Evolutionary conservation across 2,888 invertebrate species (phyloP), one percentile per base, ranked within the genome.

Genomic region (Exephanes ischioxanthus): DNA sequence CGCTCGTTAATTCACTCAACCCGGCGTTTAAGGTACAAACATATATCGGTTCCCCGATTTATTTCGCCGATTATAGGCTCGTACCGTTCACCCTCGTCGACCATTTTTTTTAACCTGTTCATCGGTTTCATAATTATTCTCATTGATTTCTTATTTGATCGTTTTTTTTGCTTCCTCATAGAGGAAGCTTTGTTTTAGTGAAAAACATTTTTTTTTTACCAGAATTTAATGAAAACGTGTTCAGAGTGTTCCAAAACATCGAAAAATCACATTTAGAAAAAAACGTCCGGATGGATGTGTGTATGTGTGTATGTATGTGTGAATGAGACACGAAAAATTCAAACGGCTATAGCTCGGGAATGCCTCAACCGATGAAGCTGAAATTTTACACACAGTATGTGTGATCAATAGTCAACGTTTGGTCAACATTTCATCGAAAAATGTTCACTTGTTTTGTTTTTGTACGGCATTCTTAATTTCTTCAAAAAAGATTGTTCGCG

Each of bases 1-100:
- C 33, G 53, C 79, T 79, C 79, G 79, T 79, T 79, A 79, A 83
- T 83, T 83, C 63, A 83, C 72, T 77, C 82, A 66, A 72, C 41
- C 61, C 53, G 67, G 68, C 70, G 37, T 48, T 71, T 63, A 77
- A 66, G 67, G 51, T 30, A 41, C 63, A 66, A 51, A 5, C 16
- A 66, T 76, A 76, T 51, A 66, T 58, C n/a, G 45, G 22, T 61
- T 66, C 33, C 33, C 66, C 51, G 75, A 63, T 51, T 76, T 66
- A n/a, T 53, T 76, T 26, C n/a, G 2, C 19, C n/a, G 33, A 33
- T 22, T 51, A 33, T 48, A 58, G 14, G 3, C 58, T 33, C 48
- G n/a, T 61, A 16, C 51, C 51, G 33, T 33, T 51, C 14, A 33
- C 14, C n/a, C 11, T 61, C 16, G 1, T 26, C 2, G 61, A 14